Base-by-base conservation (phyloP, 2,888 invertebrate genomes). In the Diplolepis rosae region DNA sequence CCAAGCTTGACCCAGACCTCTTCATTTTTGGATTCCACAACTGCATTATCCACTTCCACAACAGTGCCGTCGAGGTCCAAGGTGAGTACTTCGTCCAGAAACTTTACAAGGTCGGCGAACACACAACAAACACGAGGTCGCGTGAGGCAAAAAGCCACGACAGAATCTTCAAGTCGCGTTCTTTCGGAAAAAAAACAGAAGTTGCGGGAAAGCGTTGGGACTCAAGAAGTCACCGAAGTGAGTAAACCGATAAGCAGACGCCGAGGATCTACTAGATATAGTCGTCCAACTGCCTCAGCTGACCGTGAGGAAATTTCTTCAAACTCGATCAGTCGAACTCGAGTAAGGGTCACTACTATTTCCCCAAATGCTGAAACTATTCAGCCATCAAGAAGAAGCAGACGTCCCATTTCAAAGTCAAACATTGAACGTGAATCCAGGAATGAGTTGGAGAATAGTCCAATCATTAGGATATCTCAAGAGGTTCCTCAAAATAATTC, bases 41-140 rank as follows among this genome's bases (percentile, higher is more conserved):
- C 74, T 7, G 73, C 66, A 68, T 65, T 61, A 68, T 66, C 75
- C 15, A 39, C 75, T 71, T 67, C 80, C 69, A 78, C 79, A 67
- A 84, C 77, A 72, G 85, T 85, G 69, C 78, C 83, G 61, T 71
- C 82, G 69, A 83, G 85, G 73, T 67, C 82, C 68, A 88, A 87
- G 88, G 88, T 88, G 88, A 89, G 88, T 87, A 87, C 81, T 72
- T 73, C 83, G 69, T 81, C 87, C 79, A 86, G 85, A 84, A 87
- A 86, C 83, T 77, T 80, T 81, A 82, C 86, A 81, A 87, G 88
- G 80, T 80, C 86, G 77, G 81, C 85, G 79, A 81, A 74, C 76
- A 72, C 80, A 73, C 72, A 74, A 74, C 79, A 82, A 78, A 79
- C 80, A 72, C 85, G 84, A 70, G 78, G 74, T 82, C 86, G 85